These are phyloP conservation scores for Sebastes melanostomus DNA, from an alignment of 2,797 vertebrate genomes.

Conservation along the genomic window DNA sequence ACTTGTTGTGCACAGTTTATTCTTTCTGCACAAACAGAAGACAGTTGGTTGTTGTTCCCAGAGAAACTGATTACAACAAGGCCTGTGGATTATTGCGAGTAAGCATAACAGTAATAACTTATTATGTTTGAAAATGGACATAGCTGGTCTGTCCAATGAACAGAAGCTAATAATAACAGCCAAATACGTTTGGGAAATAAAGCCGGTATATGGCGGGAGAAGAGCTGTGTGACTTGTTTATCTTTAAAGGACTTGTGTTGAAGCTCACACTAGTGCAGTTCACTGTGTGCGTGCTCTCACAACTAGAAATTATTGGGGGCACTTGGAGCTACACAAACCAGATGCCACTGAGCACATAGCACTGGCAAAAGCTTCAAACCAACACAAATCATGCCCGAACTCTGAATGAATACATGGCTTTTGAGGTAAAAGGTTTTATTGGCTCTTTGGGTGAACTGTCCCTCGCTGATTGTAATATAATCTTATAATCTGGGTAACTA, in stretches of 20 bases:
- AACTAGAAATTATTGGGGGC: not conserved
- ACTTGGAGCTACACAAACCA: slow-evolving; percentile 11
- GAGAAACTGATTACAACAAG: not conserved
- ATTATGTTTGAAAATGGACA: slow-evolving; percentile 1
- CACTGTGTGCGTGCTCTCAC: not conserved
- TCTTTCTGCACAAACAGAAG: not conserved
- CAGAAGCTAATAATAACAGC: not conserved
- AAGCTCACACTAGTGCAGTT: not conserved
- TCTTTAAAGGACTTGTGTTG: not conserved
- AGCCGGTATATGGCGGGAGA: not conserved
- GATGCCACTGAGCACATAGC: not conserved
- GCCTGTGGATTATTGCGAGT: slow-evolving; percentile 6
- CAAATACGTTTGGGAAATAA: slow-evolving; percentile 34
- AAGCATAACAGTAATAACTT: not conserved
- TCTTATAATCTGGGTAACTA: not conserved
- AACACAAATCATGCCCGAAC: not conserved
- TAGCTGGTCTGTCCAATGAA: not conserved
- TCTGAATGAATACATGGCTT: not conserved
- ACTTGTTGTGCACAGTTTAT: not conserved
- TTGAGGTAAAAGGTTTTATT: not conserved
- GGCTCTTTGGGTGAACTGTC: not conserved
- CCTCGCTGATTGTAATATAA: not conserved
- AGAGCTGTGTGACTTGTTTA: not conserved
- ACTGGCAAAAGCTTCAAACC: slow-evolving; percentile 1
- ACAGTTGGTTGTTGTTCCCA: not conserved